Evolutionary conservation across 2,888 invertebrate species (phyloP), one percentile per base, ranked within the genome.

Genomic region (Eristalis tenax): DNA sequence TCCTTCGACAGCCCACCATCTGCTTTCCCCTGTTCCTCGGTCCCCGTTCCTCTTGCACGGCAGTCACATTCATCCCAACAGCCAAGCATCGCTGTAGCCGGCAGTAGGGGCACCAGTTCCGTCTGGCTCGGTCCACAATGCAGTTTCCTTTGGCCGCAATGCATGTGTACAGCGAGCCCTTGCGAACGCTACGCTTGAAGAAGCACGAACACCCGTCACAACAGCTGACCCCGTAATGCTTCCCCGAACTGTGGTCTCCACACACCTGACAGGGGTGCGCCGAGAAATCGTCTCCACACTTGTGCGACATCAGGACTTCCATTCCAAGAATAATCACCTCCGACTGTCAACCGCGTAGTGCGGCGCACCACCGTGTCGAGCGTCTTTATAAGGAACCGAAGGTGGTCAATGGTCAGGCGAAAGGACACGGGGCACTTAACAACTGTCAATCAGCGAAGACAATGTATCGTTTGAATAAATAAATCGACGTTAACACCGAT

Each of bases 181-280:
- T 95, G 63, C 97, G 94, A 64, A 97, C 95, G 89, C 96, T 96
- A 89, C 97, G 94, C 92, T 98, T 98, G 93, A 98, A 98, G 92
- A 98, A 98, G 90, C 98, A 98, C 70, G 97, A 97, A 91, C 97
- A 98, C 0, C 97, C 97, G 91, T 98, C 97, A 92, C 97, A 98
- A 90, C 97, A 97, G 91, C 95, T 96, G 15, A 97, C 96, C 0
- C 97, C 97, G 90, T 97, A 97, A 91, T 97, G 97, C 91, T 97
- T 96, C 1, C 97, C 97, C 90, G 96, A 97, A 26, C 96, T 96
- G 90, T 96, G 95, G 93, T 97, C 97, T 0, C 97, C 97, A 90
- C 97, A 97, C 38, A 97, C 97, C 90, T 95, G 94, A 90, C 97
- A 97, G 0, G 95, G 92, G 5, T 96, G 95, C 35, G 82, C 66